Percentiles rank a stretch among this genome's conserved stretches.
phyloP scores from a whole-genome alignment of 2,113 vertebrate genomes.

The Aix galericulata region DNA sequence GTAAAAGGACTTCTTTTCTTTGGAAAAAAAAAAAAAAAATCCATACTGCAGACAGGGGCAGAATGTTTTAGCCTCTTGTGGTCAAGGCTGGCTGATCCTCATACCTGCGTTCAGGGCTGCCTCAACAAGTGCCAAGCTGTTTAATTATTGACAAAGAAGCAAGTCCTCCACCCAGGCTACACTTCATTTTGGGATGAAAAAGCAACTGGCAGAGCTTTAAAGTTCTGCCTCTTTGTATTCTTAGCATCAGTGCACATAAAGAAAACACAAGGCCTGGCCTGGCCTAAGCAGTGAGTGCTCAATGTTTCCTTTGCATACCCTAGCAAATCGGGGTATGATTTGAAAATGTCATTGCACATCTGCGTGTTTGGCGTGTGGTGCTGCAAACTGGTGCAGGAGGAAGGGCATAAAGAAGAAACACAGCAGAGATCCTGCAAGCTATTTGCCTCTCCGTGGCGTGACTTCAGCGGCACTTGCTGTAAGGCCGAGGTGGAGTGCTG shows the following conservation, averaged over 20 bases:
- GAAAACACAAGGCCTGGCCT: neutral
- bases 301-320: constrained; percentile 14
- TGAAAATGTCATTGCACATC: constrained; percentile 40
- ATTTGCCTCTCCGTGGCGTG: neutral
- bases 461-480: neutral
- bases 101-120: neutral
- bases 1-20: neutral
- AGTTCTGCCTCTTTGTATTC: constrained; percentile 10
- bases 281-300: neutral
- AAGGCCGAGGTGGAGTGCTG: neutral
- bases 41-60: accelerated
- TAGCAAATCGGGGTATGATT: constrained; percentile 3
- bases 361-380: neutral
- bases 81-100: constrained; percentile 28
- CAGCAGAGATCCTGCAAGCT: neutral
- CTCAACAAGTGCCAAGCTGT: constrained; percentile 11
- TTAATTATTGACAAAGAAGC: constrained; percentile 30
- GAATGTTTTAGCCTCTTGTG: neutral
- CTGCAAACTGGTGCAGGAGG: constrained; percentile 6
- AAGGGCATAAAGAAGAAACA: neutral
- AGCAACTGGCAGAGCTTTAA: neutral
- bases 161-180: neutral
- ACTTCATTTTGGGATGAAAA: neutral
- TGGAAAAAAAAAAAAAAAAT: neutral
- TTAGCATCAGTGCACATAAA: neutral